Evolutionary conservation across 2,888 invertebrate genomes (phyloP), one percentile per base, ranked within the genome.

Genomic region (Mantis religiosa): DNA sequence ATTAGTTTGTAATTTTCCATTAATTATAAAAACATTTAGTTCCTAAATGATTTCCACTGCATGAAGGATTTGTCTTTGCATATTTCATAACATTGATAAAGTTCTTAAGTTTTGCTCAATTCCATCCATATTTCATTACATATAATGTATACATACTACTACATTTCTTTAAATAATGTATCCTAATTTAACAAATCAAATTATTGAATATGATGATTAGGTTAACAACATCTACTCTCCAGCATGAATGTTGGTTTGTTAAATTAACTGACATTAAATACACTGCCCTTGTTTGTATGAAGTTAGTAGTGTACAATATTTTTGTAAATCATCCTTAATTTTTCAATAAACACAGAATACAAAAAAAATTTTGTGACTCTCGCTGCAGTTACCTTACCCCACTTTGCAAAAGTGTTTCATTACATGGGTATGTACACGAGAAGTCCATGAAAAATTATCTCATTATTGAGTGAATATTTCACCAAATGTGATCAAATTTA

Each of bases 261-360:
- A 86, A 71, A 54, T 28, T 71, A 87, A 87, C 82, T 87, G 82
- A 87, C 82, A 34, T 82, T 87, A 87, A 71, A 71, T 82, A 87
- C 87, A 87, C 87, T 87, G 87, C 87, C 87, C 87, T 87, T 87
- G 82, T 84, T 82, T 87, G 34, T 87, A 82, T 82, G 54, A 27
- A 85, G 20, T 34, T 15, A 88, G 54, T 30, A 84, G 83, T 82
- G 71, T 89, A 34, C 82, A 27, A 47, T 87, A 87, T 89, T 89
- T 89, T 88, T 87, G 82, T 87, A 87, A 54, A 82, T 83, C 28
- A 47, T 28, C 28, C 28, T 71, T n/a, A 89, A 71, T 89, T 71
- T 89, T 82, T 28, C 54, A 87, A 82, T 87, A 87, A 87, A 87
- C 34, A 71, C 20, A 71, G 54, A 71, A 71, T 71, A 25, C 25